Conservation (phyloP, 2,888 invertebrate species). For the Drosophila infuscata region DNA sequence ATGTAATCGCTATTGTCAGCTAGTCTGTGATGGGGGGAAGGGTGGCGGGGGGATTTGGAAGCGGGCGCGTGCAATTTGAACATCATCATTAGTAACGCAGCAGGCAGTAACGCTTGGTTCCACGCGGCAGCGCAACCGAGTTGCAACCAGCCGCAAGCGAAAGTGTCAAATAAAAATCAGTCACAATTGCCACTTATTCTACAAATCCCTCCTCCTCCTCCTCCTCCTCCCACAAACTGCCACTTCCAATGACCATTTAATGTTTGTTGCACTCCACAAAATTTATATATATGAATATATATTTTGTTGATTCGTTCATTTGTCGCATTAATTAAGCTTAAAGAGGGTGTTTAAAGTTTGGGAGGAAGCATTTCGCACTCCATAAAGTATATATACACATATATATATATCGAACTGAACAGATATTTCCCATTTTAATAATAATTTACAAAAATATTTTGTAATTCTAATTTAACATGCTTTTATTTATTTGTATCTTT, state of each 20-base stretch:
- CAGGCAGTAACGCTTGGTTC: constrained; percentile 66
- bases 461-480: neutral
- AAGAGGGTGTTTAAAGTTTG: neutral
- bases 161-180: constrained; percentile 59
- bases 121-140: constrained; percentile 50
- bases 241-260: constrained; percentile 1
- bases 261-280: neutral
- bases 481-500: neutral
- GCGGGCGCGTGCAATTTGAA: neutral
- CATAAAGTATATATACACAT: neutral
- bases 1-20: constrained; percentile 41
- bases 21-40: neutral
- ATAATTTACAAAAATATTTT: neutral
- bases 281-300: neutral
- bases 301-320: neutral
- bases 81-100: constrained; percentile 68
- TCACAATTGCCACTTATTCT: neutral
- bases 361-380: neutral
- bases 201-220: neutral
- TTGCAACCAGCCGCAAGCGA: constrained; percentile 56
- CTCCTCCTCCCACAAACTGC: neutral
- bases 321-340: neutral
- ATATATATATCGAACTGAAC: neutral
- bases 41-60: neutral
- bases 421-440: too few relatives aligned